Evolutionary conservation across 2,797 vertebrate species (phyloP), one percentile per base, ranked within the genome.

Genomic region (Microhierax caerulescens): DNA sequence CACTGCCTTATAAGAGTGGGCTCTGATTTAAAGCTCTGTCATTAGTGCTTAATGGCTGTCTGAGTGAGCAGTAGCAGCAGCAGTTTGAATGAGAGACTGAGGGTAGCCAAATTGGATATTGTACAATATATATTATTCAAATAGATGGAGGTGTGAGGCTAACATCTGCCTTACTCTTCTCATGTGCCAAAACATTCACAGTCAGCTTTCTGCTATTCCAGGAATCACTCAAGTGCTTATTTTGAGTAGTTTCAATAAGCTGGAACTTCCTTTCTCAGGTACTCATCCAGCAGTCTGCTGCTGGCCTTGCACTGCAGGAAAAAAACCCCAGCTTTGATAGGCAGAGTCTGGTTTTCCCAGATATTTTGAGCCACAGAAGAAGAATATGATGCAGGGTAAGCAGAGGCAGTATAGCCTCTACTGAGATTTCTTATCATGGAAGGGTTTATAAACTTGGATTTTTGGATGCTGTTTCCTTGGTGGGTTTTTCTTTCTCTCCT

Each of bases 131-230:
- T 34, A 57, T 80, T 75, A 88, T 81, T 88, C 70, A 86, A 88
- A 77, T 63, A 82, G 85, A 59, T 39, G 39, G 47, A 67, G 21
- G 45, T 77, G 30, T 60, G 61, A 95, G 53, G 47, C 43, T 83
- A 84, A 86, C 80, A 92, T 74, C 83, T 91, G 83, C 48, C 48
- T 78, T 60, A 8, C 4, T 87, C 51, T 37, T 84, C 50, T 37
- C 50, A 2, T 25, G 22, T 85, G 45, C 56, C 78, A 74, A 93
- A 91, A 64, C 13, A 36, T 64, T 78, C 3, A 28, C 4, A 45
- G 16, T 32, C 18, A 77, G 36, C 12, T 79, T 91, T 79, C 61
- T 82, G 32, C n/a, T 87, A 2, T 74, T 93, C 48, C 77, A 89
- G 77, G 73, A 94, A 68, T 68, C 32, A 27, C 28, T 81, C 28